Base-by-base conservation (phyloP, 1,140 invertebrate species). In the Bombus soroeensis region DNA sequence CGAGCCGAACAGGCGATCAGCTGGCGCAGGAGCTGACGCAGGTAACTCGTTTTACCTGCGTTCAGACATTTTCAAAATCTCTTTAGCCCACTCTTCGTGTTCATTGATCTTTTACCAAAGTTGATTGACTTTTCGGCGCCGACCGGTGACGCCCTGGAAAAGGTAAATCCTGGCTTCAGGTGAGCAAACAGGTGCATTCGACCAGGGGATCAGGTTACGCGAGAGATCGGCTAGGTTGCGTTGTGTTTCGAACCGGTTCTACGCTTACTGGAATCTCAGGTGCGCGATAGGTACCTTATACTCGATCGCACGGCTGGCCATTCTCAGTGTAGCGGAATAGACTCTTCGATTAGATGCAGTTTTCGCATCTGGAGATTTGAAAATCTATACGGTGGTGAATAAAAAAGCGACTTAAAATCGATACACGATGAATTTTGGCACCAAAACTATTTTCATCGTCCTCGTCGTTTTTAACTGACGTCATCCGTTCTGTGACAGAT, bases 101-200 rank as follows among this genome's bases (percentile, higher is more conserved):
- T 25, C 9, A 15, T 57, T 22, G 43, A 6, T 66, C 47, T 13
- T 34, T n/a, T 2, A 28, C 4, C 1, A 15, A 25, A 28, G 3
- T 25, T 8, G 71, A 83, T 77, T 37, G 83, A 75, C 12, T 83
- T 72, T 53, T 70, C 22, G 43, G 28, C 3, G 10, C 3, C 37
- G 71, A 22, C 18, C 74, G 62, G 41, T 18, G 71, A 39, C 78
- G 83, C 64, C 74, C 75, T 83, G 59, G 70, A 83, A 87, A 88
- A 87, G 70, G 86, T 88, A 89, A 91, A 86, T 90, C 87, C 92
- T 92, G 82, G 90, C 92, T 93, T 92, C 88, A 91, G 92, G 91
- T 93, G 92, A 93, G 90, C 92, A 91, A 93, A 93, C 92, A 93
- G 92, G 92, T 93, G 92, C 90, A 92, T 88, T 87, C 76, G 92